Evolutionary conservation across 2,113 vertebrate genomes (phyloP).

Genomic region (Nothoprocta perdicaria): DNA sequence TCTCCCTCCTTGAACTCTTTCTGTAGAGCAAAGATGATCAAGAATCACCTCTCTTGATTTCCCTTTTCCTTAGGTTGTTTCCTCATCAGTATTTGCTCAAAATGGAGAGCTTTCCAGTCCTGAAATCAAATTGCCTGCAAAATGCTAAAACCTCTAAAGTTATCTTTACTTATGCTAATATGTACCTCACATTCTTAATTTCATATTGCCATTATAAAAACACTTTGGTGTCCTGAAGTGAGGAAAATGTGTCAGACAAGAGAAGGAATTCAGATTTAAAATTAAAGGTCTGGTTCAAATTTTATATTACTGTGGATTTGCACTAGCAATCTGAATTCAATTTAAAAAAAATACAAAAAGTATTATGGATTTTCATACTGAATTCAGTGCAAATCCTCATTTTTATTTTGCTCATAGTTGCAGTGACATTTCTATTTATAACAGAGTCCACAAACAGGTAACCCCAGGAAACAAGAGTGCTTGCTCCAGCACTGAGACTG

Average conservation of each 20-base stretch:
- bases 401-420: neutral
- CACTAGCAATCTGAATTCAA: neutral
- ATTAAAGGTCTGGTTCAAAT: neutral
- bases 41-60: neutral
- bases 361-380: neutral
- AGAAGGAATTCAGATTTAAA: neutral
- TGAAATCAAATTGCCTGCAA: neutral
- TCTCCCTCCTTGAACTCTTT: neutral
- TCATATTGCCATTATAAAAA: neutral
- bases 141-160: neutral
- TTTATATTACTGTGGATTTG: neutral
- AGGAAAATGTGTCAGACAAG: neutral
- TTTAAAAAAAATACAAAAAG: neutral
- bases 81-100: neutral
- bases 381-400: neutral
- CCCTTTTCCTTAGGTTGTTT: neutral
- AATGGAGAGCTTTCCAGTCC: neutral
- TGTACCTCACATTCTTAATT: accelerated
- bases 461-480: neutral
- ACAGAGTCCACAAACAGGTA: neutral
- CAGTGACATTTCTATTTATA: neutral
- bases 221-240: accelerated
- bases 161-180: neutral
- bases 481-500: neutral
- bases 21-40: neutral